A percentile compares a stretch with the other conserved stretches of the same genome.
Conservation (phyloP, 2,113 vertebrate genomes). For the Nannobrachium achirus region DNA sequence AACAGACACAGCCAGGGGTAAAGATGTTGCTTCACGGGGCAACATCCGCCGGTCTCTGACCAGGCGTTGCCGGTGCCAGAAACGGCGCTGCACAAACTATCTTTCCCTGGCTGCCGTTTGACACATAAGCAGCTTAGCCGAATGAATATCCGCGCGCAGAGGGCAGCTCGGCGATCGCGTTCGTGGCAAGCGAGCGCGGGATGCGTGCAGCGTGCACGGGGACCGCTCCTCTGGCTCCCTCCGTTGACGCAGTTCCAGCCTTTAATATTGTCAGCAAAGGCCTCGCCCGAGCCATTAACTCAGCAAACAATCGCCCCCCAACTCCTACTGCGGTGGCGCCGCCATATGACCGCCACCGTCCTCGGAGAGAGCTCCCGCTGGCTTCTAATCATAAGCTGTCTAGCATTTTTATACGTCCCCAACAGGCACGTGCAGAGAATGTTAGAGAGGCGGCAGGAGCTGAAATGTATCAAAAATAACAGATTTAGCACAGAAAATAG, state of each 20-base stretch:
- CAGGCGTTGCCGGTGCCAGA: slow-evolving; percentile 25
- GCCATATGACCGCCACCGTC: slow-evolving; percentile 10
- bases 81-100: slow-evolving; percentile 34
- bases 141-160: slow-evolving; percentile 51
- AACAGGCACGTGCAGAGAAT: too few species aligned
- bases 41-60: slow-evolving; percentile 31
- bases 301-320: slow-evolving; percentile 24
- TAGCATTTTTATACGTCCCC: slow-evolving; percentile 3
- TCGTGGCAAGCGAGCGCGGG: slow-evolving; percentile 39
- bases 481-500: too few species aligned
- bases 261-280: slow-evolving; percentile 42
- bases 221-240: slow-evolving; percentile 43
- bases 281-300: slow-evolving; percentile 45
- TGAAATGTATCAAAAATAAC: too few species aligned
- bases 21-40: slow-evolving; percentile 50
- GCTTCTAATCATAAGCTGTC: slow-evolving; percentile 43
- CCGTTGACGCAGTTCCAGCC: slow-evolving; percentile 48
- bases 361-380: slow-evolving; percentile 28
- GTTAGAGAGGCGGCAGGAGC: too few species aligned
- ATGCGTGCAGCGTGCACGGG: neutral
- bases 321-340: slow-evolving; percentile 18
- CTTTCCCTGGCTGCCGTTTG: slow-evolving; percentile 54
- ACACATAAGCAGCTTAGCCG: slow-evolving; percentile 55
- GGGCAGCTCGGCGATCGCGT: slow-evolving; percentile 30
- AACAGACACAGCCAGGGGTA: slow-evolving; percentile 33